Evolutionary conservation across 2,113 vertebrate genomes (phyloP).

Genomic region (Prinia subflava): DNA sequence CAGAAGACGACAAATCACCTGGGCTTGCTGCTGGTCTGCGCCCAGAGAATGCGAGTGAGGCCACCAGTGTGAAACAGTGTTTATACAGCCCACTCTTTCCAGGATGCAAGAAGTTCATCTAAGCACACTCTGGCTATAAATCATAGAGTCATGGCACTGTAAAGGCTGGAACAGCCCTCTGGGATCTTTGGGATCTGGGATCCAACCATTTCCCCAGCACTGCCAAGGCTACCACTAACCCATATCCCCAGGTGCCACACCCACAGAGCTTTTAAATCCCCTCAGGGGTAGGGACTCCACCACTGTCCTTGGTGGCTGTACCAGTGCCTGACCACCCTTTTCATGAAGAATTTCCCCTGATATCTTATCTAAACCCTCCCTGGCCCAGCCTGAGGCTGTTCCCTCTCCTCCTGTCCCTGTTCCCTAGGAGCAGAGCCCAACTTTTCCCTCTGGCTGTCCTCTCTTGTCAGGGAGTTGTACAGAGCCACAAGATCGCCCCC

Average conservation of each 20-base stretch:
- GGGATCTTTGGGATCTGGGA: too few relatives aligned
- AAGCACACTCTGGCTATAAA: not conserved
- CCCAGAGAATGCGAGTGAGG: not conserved
- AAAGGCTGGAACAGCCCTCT: not conserved
- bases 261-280: not conserved
- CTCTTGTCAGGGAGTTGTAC: not conserved
- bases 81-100: not conserved
- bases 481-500: not conserved
- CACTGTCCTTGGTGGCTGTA: not conserved
- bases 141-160: not conserved
- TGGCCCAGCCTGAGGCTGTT: rapidly evolving
- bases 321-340: not conserved
- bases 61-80: not conserved
- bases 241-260: not conserved
- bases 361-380: not conserved
- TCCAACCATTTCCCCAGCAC: not conserved
- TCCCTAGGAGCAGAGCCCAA: not conserved
- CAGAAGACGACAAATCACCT: not conserved
- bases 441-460: rapidly evolving
- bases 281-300: too few relatives aligned
- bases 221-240: not conserved
- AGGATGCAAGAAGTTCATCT: not conserved
- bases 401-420: not conserved
- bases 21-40: rapidly evolving
- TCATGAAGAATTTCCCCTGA: rapidly evolving